Evolutionary conservation across 2,888 invertebrate species (phyloP).

Genomic region (Epicampocera succincta): DNA sequence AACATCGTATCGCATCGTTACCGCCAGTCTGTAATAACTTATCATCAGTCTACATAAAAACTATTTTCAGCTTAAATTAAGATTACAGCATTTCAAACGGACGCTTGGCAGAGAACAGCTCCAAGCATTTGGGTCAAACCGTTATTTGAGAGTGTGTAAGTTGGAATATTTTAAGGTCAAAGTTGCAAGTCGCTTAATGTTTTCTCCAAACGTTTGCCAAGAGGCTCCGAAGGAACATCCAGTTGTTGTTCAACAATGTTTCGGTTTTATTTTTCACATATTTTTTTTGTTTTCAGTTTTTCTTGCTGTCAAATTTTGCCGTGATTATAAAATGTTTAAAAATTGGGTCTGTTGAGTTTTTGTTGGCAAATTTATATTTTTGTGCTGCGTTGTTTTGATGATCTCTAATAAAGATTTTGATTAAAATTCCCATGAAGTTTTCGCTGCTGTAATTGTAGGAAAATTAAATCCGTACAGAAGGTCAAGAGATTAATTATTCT

Average conservation of each 20-base stretch:
- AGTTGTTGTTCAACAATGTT: constrained; percentile 25
- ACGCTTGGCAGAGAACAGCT: background rate
- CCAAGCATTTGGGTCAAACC: constrained; percentile 21
- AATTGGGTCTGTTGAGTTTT: constrained; percentile 39
- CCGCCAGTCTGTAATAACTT: constrained; percentile 33
- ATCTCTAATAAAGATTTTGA: background rate
- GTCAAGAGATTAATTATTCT: constrained; percentile 16
- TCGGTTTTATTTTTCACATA: background rate
- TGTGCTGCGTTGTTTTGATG: background rate
- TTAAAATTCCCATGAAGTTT: constrained; percentile 7
- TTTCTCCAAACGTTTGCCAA: constrained; percentile 43
- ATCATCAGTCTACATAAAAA: constrained; percentile 17
- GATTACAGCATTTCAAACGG: constrained; percentile 5
- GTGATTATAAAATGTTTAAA: constrained; percentile 53
- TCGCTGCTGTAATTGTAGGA: constrained; percentile 25
- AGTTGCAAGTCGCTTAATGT: constrained; percentile 52
- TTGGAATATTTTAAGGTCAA: constrained; percentile 53
- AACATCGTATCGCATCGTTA: constrained; percentile 1
- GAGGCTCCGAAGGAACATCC: constrained; percentile 32
- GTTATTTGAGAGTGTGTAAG: constrained; percentile 21
- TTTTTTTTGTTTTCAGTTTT: constrained; percentile 12
- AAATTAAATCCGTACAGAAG: constrained; percentile 14
- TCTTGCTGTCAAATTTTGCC: constrained; percentile 23
- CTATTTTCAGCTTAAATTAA: constrained; percentile 37
- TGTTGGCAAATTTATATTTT: background rate